Evolutionary conservation across 2,888 invertebrate genomes (phyloP).

Genomic region (Amaurobius ferox): DNA sequence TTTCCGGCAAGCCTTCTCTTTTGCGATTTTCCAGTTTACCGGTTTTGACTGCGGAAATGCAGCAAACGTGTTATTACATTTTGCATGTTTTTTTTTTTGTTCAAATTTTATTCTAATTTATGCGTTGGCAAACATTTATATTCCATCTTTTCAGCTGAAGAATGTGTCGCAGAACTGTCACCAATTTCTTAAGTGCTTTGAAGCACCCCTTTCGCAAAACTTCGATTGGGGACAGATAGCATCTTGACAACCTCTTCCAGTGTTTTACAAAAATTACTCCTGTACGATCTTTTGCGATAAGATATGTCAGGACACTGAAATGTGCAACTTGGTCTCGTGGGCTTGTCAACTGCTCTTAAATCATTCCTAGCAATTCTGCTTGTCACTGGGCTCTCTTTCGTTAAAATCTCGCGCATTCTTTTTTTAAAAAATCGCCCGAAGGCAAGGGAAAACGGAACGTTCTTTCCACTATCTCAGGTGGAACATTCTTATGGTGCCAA

Average conservation of each 20-base stretch:
- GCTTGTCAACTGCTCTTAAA: conserved; percentile 22
- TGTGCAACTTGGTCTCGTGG: not conserved
- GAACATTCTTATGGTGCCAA: not conserved
- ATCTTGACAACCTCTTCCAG: not conserved
- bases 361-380: not conserved
- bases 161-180: no score
- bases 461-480: not conserved
- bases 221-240: not conserved
- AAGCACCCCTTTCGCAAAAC: no score
- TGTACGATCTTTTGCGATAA: not conserved
- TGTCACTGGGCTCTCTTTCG: conserved; percentile 1
- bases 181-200: no score
- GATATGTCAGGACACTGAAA: not conserved
- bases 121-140: no score
- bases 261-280: conserved; percentile 13
- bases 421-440: not conserved
- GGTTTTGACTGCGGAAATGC: no score
- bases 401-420: conserved; percentile 19
- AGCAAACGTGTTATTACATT: no score
- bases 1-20: no score
- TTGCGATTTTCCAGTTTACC: no score
- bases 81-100: no score
- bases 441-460: not conserved
- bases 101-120: no score
- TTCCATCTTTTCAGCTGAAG: no score